These are phyloP conservation scores for Plecotus auritus DNA, from an alignment of 2,113 vertebrate species.

Conservation along the genomic window DNA sequence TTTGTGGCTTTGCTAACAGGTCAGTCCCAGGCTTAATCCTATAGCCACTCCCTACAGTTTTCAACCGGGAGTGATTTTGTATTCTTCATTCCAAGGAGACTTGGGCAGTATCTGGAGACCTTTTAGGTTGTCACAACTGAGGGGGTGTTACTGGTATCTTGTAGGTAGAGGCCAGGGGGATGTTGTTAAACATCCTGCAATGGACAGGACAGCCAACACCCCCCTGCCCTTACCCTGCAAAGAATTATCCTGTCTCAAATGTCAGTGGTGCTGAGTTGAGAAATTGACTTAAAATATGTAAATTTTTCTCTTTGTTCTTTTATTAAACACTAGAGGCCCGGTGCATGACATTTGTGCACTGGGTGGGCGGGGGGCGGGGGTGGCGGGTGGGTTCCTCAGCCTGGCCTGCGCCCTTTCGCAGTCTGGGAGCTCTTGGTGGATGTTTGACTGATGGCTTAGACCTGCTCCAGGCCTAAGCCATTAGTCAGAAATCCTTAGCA, in stretches of 20 bases:
- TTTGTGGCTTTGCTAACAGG: no score
- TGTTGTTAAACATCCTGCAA: background rate
- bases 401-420: no score
- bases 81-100: background rate
- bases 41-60: background rate
- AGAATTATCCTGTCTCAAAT: background rate
- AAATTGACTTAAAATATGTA: background rate
- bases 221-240: fast-evolving
- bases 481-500: no score
- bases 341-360: no score
- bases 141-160: background rate
- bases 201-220: background rate
- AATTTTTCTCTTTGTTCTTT: background rate
- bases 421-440: no score
- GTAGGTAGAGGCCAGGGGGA: background rate
- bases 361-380: no score
- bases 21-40: no score
- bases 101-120: background rate
- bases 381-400: no score
- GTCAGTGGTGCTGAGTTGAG: background rate
- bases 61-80: background rate
- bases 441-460: no score
- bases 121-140: background rate
- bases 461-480: no score
- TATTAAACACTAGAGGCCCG: background rate